Evolutionary conservation across 2,113 vertebrate genomes (phyloP).

Genomic region (Platichthys flesus): DNA sequence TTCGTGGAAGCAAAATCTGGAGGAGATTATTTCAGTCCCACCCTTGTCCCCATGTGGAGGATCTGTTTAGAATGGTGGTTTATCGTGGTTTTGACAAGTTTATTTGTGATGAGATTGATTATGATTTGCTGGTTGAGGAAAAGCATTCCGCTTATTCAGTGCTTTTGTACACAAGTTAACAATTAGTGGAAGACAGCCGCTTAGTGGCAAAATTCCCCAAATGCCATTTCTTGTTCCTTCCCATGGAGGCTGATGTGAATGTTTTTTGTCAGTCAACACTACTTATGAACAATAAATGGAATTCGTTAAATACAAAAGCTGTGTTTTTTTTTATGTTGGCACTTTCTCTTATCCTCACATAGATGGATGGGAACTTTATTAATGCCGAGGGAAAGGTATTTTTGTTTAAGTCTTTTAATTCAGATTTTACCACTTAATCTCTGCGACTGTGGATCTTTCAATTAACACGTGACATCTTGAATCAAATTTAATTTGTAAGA

Average conservation of each 20-base stretch:
- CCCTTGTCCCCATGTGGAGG: neutral
- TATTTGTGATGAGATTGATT: neutral
- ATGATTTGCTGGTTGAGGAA: neutral
- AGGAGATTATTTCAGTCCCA: neutral
- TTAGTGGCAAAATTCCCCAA: neutral
- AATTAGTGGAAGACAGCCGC: constrained; percentile 1
- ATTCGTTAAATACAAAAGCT: neutral
- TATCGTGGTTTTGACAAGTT: neutral
- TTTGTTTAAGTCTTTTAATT: too few species aligned
- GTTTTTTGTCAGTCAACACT: neutral
- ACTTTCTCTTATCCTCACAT: too few species aligned
- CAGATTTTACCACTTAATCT: too few species aligned
- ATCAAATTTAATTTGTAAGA: too few species aligned
- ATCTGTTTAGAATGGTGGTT: neutral
- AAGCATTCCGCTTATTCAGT: neutral
- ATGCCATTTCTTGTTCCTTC: neutral
- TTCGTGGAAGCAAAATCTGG: neutral
- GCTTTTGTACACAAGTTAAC: neutral
- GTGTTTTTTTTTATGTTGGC: neutral
- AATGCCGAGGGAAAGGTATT: too few species aligned
- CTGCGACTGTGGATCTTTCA: too few species aligned
- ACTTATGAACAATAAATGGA: neutral
- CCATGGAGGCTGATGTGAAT: neutral
- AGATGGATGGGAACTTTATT: too few species aligned
- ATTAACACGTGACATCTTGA: too few species aligned